These are phyloP conservation scores for Malacoraja senta DNA, from an alignment of 2,797 vertebrate genomes.

Conservation along the genomic window DNA sequence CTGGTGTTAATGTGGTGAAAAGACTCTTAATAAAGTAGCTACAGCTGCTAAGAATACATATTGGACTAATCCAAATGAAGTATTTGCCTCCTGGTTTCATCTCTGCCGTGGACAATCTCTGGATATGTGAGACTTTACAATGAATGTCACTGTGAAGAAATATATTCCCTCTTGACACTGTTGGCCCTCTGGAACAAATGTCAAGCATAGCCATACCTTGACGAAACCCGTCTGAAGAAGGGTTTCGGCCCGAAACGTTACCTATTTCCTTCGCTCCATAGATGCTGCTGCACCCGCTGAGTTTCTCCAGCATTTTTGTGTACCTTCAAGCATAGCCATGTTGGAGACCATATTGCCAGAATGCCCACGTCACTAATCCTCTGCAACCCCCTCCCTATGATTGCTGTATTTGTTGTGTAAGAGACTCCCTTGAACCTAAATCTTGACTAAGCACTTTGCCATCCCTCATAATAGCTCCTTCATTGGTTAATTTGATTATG, in stretches of 20 bases:
- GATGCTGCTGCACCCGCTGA: too few species aligned
- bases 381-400: not conserved
- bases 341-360: not conserved
- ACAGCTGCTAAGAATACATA: not conserved
- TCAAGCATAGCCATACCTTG: not conserved
- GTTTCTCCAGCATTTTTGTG: too few species aligned
- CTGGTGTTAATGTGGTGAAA: not conserved
- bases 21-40: not conserved
- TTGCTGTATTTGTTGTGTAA: not conserved
- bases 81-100: not conserved
- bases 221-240: too few species aligned
- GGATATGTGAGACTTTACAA: not conserved
- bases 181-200: not conserved
- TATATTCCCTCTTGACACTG: not conserved
- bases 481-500: not conserved
- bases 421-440: not conserved
- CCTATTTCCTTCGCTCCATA: too few species aligned
- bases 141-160: not conserved
- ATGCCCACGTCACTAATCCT: not conserved
- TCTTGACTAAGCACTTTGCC: not conserved
- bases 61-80: not conserved
- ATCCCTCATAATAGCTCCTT: not conserved
- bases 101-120: not conserved
- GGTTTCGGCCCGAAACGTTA: too few species aligned
- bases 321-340: not conserved